Evolutionary conservation across 2,113 vertebrate species (phyloP).

Genomic region (Chitala chitala): DNA sequence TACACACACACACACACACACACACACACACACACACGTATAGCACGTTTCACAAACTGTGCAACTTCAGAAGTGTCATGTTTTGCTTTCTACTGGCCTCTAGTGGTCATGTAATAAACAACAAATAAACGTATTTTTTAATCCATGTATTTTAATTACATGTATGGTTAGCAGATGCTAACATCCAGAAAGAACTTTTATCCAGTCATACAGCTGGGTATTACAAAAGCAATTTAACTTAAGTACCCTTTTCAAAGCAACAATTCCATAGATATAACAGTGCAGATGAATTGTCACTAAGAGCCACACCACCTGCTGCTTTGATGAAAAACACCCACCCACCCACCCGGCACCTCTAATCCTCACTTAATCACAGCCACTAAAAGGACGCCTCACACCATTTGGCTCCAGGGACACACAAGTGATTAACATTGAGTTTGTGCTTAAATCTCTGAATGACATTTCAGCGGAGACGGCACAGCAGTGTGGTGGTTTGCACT

Average conservation of each 20-base stretch:
- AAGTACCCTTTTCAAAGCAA: neutral
- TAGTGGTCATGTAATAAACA: neutral
- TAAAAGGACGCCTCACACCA: neutral
- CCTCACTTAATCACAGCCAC: neutral
- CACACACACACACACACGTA: no score
- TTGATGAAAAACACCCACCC: neutral
- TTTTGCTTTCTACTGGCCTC: neutral
- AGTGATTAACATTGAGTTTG: neutral
- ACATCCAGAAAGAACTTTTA: neutral
- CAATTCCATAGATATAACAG: neutral
- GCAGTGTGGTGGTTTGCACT: no score
- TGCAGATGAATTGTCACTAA: slow-evolving; percentile 2
- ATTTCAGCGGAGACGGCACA: neutral
- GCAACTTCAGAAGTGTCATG: no score
- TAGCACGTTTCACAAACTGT: no score
- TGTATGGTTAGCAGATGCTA: slow-evolving; percentile 2
- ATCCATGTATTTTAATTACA: neutral
- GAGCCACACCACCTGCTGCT: slow-evolving; percentile 4
- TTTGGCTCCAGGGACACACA: neutral
- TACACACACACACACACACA: no score
- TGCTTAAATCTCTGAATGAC: neutral
- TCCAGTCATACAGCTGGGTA: slow-evolving; percentile 11
- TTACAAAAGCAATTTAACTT: slow-evolving; percentile 17
- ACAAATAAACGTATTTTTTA: neutral
- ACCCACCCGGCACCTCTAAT: neutral